Percentiles rank a stretch among this genome's conserved stretches.
phyloP scores from a whole-genome alignment of 2,888 invertebrate species.

The Ichneumon xanthorius region DNA sequence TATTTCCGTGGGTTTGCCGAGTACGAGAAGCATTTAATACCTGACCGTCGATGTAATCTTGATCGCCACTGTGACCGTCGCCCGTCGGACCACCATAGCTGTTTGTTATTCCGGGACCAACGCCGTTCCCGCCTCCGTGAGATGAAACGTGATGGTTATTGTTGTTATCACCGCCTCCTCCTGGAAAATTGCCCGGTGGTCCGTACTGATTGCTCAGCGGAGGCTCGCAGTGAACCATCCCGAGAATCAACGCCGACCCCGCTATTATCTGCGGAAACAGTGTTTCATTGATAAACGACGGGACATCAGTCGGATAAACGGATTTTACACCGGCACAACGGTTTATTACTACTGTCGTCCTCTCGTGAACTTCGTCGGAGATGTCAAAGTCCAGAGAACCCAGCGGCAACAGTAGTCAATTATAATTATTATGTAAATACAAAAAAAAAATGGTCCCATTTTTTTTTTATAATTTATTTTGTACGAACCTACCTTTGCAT shows the following conservation, averaged over 20 bases:
- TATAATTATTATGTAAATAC: not conserved
- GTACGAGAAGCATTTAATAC: constrained; percentile 67
- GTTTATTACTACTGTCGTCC: not conserved
- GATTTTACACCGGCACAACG: not conserved
- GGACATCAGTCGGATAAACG: constrained; percentile 38
- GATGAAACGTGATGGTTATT: no score
- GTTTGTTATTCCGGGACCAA: constrained; percentile 47
- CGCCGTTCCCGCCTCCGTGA: constrained; percentile 57
- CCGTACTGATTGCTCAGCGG: constrained; percentile 82
- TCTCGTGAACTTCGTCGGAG: not conserved
- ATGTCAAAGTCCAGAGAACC: not conserved
- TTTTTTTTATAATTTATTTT: not conserved
- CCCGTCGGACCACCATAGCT: constrained; percentile 67
- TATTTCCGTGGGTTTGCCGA: not conserved
- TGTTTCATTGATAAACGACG: constrained; percentile 21
- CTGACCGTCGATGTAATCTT: constrained; percentile 83
- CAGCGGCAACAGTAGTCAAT: no score
- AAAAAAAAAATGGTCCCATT: not conserved
- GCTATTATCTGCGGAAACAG: constrained; percentile 71
- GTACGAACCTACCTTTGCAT: no score
- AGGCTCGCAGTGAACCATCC: constrained; percentile 76
- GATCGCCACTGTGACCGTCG: constrained; percentile 66
- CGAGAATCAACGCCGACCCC: constrained; percentile 75
- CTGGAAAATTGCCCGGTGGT: constrained; percentile 80
- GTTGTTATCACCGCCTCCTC: constrained; percentile 69